These are phyloP conservation scores for Amyelois transitella DNA, from an alignment of 1,140 invertebrate species.

Conservation along the genomic window DNA sequence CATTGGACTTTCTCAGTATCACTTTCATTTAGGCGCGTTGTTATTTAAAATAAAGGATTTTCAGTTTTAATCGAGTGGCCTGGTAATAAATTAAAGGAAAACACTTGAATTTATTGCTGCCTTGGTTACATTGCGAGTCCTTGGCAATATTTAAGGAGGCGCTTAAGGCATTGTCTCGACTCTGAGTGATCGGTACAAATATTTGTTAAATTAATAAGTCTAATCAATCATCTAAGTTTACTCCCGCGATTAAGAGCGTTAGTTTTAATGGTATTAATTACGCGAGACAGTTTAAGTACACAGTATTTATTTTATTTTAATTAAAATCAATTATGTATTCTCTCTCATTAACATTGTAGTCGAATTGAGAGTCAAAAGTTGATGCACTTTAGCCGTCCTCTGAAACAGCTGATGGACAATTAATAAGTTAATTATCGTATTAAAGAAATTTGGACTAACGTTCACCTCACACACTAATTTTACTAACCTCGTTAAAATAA, in stretches of 20 bases:
- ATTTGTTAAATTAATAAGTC: conserved; percentile 47
- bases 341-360: no score
- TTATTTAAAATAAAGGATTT: not conserved
- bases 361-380: no score
- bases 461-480: no score
- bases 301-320: not conserved
- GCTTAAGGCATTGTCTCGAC: conserved; percentile 30
- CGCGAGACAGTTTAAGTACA: conserved; percentile 12
- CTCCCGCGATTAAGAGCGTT: conserved; percentile 17
- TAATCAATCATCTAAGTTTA: conserved; percentile 58
- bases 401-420: no score
- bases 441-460: no score
- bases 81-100: conserved; percentile 36
- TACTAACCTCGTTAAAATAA: no score
- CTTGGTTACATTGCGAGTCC: conserved; percentile 22
- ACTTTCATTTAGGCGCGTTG: not conserved
- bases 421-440: no score
- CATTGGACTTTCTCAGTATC: not conserved
- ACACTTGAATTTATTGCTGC: conserved; percentile 32
- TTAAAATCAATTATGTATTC: no score
- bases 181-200: conserved; percentile 38
- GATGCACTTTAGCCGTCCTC: no score
- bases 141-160: conserved; percentile 30
- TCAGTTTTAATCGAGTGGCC: not conserved
- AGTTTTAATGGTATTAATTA: not conserved